A percentile compares a stretch with the other conserved stretches of the same genome.
phyloP scores from a whole-genome alignment of 2,113 vertebrate species.

The Anthoscopus minutus region DNA sequence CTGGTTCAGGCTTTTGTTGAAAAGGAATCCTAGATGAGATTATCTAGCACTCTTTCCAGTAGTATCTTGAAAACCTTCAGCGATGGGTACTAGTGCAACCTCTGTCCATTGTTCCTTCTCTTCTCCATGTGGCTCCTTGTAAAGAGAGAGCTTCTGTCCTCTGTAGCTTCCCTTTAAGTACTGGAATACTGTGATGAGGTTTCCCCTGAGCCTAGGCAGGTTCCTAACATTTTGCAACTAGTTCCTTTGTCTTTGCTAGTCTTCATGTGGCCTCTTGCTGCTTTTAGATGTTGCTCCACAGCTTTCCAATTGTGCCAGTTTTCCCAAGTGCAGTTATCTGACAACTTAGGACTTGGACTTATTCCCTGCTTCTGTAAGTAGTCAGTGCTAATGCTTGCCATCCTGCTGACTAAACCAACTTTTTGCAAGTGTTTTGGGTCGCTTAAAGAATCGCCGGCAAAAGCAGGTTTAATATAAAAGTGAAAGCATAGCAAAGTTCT shows the following conservation, averaged over 20 bases:
- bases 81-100: background rate
- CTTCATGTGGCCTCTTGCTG: background rate
- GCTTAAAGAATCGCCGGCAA: background rate
- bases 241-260: background rate
- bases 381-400: background rate
- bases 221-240: background rate
- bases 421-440: background rate
- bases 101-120: background rate
- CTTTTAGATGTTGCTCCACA: background rate
- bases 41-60: background rate
- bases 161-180: background rate
- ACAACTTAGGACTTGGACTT: background rate
- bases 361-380: background rate
- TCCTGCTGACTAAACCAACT: background rate
- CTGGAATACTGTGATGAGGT: background rate
- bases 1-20: background rate
- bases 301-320: background rate
- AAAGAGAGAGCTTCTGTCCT: background rate
- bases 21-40: background rate
- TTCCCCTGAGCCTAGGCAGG: slow-evolving; percentile 27
- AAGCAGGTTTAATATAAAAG: background rate
- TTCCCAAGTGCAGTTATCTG: background rate
- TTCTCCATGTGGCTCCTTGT: background rate
- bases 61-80: background rate
- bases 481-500: background rate